These are phyloP conservation scores for Pseudopleuronectes americanus DNA, from an alignment of 2,797 vertebrate species.

Conservation along the genomic window DNA sequence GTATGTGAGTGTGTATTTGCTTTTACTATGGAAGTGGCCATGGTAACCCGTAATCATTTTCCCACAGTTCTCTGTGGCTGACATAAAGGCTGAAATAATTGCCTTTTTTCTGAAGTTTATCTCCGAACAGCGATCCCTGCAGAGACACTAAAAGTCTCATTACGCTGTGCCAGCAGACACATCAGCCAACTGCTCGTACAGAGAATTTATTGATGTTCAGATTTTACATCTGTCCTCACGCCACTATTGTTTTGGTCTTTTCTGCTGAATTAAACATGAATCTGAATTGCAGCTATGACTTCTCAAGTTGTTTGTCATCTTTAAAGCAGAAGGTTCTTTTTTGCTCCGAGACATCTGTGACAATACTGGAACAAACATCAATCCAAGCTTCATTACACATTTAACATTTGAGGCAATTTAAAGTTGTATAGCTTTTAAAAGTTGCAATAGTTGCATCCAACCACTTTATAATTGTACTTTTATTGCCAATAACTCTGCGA, in stretches of 20 bases:
- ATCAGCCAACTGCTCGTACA: conserved; percentile 22
- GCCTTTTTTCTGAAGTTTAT: conserved; percentile 59
- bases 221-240: conserved; percentile 24
- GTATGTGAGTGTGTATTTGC: conserved; percentile 25
- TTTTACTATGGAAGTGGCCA: conserved; percentile 60
- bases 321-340: conserved; percentile 5
- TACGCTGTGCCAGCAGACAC: conserved; percentile 33
- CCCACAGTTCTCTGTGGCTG: conserved; percentile 63
- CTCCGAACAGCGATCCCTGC: conserved; percentile 44
- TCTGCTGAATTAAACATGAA: background rate
- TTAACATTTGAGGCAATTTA: conserved; percentile 3
- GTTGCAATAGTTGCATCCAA: background rate
- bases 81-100: conserved; percentile 70
- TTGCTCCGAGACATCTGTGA: conserved; percentile 2
- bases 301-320: conserved; percentile 7
- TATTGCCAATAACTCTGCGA: background rate
- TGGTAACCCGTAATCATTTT: conserved; percentile 78
- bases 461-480: background rate
- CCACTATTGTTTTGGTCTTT: conserved; percentile 8
- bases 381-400: conserved; percentile 11
- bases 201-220: conserved; percentile 30
- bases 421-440: conserved; percentile 11
- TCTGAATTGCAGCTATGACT: background rate
- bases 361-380: conserved; percentile 17
- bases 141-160: conserved; percentile 48